These are phyloP conservation scores for Bovichtus diacanthus DNA, from an alignment of 2,797 vertebrate species.

Conservation along the genomic window DNA sequence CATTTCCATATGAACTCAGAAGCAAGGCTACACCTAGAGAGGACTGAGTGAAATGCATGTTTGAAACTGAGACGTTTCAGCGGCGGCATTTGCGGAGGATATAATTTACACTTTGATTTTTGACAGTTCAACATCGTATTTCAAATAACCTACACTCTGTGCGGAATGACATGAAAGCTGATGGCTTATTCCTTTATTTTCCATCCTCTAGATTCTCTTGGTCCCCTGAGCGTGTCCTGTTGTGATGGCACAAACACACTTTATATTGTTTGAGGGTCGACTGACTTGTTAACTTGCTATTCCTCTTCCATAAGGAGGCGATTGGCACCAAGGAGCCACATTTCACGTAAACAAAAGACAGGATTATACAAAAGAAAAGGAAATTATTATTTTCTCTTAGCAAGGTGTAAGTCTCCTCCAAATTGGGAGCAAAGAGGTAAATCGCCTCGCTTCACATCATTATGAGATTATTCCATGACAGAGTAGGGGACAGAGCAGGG, in stretches of 20 bases:
- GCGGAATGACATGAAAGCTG: constrained; percentile 39
- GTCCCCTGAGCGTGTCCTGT: constrained; percentile 18
- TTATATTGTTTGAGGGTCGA: constrained; percentile 61
- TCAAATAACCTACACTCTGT: constrained; percentile 48
- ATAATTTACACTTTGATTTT: constrained; percentile 50
- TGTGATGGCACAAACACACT: constrained; percentile 42
- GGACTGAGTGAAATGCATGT: neutral
- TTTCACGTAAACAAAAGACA: constrained; percentile 69
- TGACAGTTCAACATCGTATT: constrained; percentile 45
- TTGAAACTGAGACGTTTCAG: constrained; percentile 24
- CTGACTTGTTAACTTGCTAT: constrained; percentile 69
- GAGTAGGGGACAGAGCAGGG: constrained; percentile 12
- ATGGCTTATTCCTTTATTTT: constrained; percentile 63
- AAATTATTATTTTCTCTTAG: constrained; percentile 42
- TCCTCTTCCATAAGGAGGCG: constrained; percentile 70
- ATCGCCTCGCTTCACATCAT: constrained; percentile 45
- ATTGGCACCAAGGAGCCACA: constrained; percentile 75
- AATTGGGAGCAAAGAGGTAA: constrained; percentile 34
- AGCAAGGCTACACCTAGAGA: constrained; percentile 19
- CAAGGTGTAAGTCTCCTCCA: constrained; percentile 22
- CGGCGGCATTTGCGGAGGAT: constrained; percentile 30
- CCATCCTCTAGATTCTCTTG: constrained; percentile 36
- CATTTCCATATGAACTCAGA: constrained; percentile 63
- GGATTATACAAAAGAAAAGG: too few species aligned
- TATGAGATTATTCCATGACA: constrained; percentile 36